phyloP scores from a whole-genome alignment of 2,888 invertebrate genomes.

The Caenorhabditis sp. region DNA sequence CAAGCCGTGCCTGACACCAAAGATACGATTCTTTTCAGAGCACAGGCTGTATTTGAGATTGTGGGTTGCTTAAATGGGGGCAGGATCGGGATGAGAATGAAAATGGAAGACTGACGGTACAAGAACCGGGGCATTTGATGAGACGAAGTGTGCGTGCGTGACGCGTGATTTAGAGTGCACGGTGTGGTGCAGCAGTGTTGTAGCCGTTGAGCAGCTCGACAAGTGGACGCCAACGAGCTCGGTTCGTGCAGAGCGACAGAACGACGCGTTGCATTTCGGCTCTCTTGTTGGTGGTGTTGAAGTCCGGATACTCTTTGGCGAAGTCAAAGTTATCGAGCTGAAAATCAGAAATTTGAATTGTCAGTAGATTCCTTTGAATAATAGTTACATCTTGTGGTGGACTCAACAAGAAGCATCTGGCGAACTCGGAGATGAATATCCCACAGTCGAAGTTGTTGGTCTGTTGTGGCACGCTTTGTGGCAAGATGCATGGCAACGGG shows the following conservation, averaged over 20 bases:
- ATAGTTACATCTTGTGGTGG: conserved; percentile 76
- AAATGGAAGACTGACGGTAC: conserved; percentile 59
- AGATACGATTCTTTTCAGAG: conserved; percentile 28
- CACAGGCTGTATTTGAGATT: background rate
- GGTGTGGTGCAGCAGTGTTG: conserved; percentile 64
- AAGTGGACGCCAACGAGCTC: conserved; percentile 59
- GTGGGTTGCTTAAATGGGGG: background rate
- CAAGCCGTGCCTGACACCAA: conserved; percentile 18
- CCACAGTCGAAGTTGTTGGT: conserved; percentile 77
- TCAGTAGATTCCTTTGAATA: background rate
- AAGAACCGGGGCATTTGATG: conserved; percentile 58
- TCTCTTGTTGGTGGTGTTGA: conserved; percentile 70
- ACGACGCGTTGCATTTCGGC: conserved; percentile 76
- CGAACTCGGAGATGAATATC: conserved; percentile 78
- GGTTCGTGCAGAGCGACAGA: conserved; percentile 73
- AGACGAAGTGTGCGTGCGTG: conserved; percentile 44
- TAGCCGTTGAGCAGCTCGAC: conserved; percentile 64
- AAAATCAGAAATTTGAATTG: conserved; percentile 14
- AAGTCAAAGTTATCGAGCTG: conserved; percentile 77
- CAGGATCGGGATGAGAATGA: background rate
- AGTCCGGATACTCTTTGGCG: conserved; percentile 72
- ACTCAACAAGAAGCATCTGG: conserved; percentile 74
- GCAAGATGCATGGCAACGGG: conserved; percentile 54
- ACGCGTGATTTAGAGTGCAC: conserved; percentile 47
- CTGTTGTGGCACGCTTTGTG: conserved; percentile 72